phyloP scores from a whole-genome alignment of 1,140 invertebrate species.

The Oncopeltus fasciatus region DNA sequence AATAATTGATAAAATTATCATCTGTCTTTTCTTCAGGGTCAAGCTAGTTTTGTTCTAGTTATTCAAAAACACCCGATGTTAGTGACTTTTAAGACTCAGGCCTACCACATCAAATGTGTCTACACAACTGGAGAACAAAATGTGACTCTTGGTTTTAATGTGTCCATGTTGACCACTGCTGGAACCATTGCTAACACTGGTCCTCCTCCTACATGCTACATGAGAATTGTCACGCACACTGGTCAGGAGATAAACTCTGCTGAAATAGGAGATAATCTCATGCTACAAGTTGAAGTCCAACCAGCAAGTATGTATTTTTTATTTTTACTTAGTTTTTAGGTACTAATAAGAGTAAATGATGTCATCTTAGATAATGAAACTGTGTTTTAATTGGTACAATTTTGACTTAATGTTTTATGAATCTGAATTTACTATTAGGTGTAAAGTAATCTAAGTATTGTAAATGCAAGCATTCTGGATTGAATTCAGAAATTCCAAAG shows the following conservation, averaged over 20 bases:
- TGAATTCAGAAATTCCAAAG: too few species aligned
- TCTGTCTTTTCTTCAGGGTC: slow-evolving; percentile 42
- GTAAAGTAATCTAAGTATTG: too few species aligned
- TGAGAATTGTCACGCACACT: slow-evolving; percentile 76
- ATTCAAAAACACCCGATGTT: slow-evolving; percentile 91
- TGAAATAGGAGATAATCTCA: slow-evolving; percentile 81
- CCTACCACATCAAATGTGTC: slow-evolving; percentile 87
- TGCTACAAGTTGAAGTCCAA: slow-evolving; percentile 83
- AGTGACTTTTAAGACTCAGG: slow-evolving; percentile 85
- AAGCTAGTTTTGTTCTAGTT: slow-evolving; percentile 81
- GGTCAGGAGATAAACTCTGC: slow-evolving; percentile 79
- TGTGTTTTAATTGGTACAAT: too few species aligned
- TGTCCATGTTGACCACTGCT: slow-evolving; percentile 86
- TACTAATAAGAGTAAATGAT: too few species aligned
- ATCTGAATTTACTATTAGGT: too few species aligned
- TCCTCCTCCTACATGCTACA: slow-evolving; percentile 79
- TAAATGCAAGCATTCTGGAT: too few species aligned
- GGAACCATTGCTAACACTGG: slow-evolving; percentile 90
- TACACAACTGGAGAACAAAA: slow-evolving; percentile 89
- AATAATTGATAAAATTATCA: too few species aligned
- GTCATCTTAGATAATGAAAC: too few species aligned
- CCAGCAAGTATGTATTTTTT: slow-evolving; percentile 53
- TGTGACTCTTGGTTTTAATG: slow-evolving; percentile 83
- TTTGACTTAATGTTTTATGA: too few species aligned
- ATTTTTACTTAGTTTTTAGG: too few species aligned